phyloP scores from a whole-genome alignment of 2,113 vertebrate genomes.

The Apus apus region DNA sequence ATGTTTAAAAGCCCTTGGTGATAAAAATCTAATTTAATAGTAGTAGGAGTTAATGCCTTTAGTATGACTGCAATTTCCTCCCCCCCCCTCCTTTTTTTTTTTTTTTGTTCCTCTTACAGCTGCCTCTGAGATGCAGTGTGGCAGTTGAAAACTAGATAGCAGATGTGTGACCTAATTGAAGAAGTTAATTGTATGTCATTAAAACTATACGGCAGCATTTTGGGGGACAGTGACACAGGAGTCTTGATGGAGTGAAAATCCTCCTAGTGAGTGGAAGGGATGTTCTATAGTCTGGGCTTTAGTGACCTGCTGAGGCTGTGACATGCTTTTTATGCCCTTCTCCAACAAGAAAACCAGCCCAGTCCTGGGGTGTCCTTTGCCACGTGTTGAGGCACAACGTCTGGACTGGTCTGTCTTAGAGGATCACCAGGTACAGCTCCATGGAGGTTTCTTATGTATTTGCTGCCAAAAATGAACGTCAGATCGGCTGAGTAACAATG shows the following conservation, averaged over 20 bases:
- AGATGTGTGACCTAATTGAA: background rate
- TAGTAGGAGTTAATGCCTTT: background rate
- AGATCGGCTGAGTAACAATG: background rate
- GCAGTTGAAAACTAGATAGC: background rate
- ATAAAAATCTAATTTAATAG: background rate
- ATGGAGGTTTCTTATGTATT: fast-evolving
- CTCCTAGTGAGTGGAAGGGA: background rate
- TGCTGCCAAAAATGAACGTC: background rate
- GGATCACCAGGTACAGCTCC: background rate
- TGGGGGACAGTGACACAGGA: background rate
- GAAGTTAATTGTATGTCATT: background rate
- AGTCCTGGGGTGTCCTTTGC: background rate
- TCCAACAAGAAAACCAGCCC: background rate
- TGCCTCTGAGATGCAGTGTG: background rate
- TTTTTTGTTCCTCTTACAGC: background rate
- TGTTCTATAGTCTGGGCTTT: background rate
- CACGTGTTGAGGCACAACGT: background rate
- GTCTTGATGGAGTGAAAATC: background rate
- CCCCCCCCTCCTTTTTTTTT: too few species aligned
- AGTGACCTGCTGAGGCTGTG: fast-evolving
- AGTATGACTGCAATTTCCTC: background rate
- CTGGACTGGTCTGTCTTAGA: fast-evolving
- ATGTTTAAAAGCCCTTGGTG: background rate
- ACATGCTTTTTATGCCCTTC: background rate
- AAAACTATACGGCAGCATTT: background rate